phyloP scores from a whole-genome alignment of 2,113 vertebrate species.

The Calypte anna region DNA sequence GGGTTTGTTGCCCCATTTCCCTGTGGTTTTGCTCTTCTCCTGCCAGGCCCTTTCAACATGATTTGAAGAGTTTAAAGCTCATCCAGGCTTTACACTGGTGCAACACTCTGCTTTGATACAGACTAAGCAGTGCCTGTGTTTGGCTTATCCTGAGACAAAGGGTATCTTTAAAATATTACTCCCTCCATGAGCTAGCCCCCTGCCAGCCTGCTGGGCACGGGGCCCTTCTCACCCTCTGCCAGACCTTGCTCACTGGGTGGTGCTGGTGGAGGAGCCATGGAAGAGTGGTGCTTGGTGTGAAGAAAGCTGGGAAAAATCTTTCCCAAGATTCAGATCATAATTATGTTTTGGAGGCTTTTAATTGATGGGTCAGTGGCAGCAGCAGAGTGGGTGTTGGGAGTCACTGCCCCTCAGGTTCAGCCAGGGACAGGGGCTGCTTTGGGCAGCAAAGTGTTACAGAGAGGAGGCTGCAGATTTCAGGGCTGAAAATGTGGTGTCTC shows the following conservation, averaged over 20 bases:
- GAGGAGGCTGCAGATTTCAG: background rate
- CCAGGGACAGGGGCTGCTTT: background rate
- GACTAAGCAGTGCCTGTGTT: background rate
- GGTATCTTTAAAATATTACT: background rate
- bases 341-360: background rate
- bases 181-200: background rate
- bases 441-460: background rate
- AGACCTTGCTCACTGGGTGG: background rate
- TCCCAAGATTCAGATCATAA: background rate
- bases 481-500: background rate
- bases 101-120: background rate
- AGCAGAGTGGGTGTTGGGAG: background rate
- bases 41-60: background rate
- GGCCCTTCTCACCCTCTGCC: too few relatives aligned
- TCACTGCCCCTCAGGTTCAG: background rate
- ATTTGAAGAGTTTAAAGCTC: background rate
- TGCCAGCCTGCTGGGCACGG: accelerated
- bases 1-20: background rate
- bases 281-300: background rate
- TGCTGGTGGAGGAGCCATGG: background rate
- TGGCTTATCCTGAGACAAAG: background rate
- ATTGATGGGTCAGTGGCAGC: background rate
- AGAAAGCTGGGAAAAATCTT: background rate
- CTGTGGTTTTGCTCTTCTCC: background rate
- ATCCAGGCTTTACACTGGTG: background rate